Conservation (phyloP, 2,113 vertebrate genomes). For the Crotalus viridis region DNA sequence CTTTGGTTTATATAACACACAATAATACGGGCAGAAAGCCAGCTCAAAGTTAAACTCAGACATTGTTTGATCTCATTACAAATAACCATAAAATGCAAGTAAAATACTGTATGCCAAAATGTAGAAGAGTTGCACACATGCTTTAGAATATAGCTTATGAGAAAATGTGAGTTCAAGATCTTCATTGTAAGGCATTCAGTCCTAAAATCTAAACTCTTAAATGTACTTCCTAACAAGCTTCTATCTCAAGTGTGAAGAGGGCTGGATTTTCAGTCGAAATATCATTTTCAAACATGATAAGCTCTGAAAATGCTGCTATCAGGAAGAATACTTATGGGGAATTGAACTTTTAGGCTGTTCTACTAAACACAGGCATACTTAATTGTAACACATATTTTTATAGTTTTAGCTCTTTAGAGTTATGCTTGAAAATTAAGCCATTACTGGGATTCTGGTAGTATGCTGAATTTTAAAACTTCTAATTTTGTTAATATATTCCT, state of each 20-base stretch:
- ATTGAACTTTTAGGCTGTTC: background rate
- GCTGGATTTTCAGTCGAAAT: background rate
- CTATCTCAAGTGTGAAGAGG: background rate
- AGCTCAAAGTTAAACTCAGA: conserved; percentile 32
- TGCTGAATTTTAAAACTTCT: background rate
- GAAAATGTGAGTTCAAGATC: conserved; percentile 18
- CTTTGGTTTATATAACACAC: conserved; percentile 48
- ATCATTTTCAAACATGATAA: conserved; percentile 3
- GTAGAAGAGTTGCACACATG: conserved; percentile 27
- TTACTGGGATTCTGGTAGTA: conserved; percentile 30
- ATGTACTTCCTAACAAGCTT: background rate
- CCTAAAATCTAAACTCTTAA: background rate
- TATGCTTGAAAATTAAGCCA: conserved; percentile 35
- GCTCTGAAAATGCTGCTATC: background rate
- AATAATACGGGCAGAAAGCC: conserved; percentile 17
- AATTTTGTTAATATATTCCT: conserved; percentile 37
- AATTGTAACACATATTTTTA: background rate
- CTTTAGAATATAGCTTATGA: conserved; percentile 9
- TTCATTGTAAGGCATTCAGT: conserved; percentile 23
- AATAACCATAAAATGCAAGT: conserved; percentile 35
- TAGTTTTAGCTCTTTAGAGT: background rate
- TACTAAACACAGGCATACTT: background rate
- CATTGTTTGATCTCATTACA: background rate
- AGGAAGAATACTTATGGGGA: conserved; percentile 37
- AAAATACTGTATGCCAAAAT: background rate